phyloP scores from a whole-genome alignment of 1,140 invertebrate genomes.

The Drosophila chauvacae region DNA sequence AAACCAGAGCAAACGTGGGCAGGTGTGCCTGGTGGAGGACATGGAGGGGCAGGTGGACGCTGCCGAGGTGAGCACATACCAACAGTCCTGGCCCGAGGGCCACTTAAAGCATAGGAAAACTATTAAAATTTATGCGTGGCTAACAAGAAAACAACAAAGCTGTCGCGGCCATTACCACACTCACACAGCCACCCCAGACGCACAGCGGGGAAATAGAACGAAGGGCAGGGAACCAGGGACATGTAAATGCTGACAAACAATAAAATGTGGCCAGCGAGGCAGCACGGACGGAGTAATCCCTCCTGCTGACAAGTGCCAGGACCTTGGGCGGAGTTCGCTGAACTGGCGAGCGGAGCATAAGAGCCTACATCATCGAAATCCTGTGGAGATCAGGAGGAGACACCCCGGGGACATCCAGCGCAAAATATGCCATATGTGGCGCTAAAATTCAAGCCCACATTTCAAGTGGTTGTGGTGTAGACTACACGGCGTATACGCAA shows the following conservation, averaged over 20 bases:
- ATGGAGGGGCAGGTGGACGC: not conserved
- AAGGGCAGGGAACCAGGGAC: conserved; percentile 28
- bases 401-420: conserved; percentile 12
- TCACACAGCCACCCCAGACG: not conserved
- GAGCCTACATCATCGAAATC: conserved; percentile 33
- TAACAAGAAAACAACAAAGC: conserved; percentile 30
- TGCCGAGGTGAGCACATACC: conserved; percentile 17
- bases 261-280: conserved; percentile 53
- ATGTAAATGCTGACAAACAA: conserved; percentile 75
- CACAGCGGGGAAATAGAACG: conserved; percentile 4
- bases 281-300: conserved; percentile 54
- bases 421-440: conserved; percentile 22
- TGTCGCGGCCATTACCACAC: conserved; percentile 44
- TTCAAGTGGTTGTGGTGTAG: conserved; percentile 12
- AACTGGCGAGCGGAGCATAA: conserved; percentile 33
- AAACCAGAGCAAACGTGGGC: conserved; percentile 29
- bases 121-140: conserved; percentile 78
- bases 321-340: conserved; percentile 36
- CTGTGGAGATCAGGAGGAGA: conserved; percentile 24
- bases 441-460: conserved; percentile 20
- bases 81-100: conserved; percentile 27
- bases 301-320: conserved; percentile 57
- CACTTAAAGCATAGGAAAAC: conserved; percentile 71
- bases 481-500: conserved; percentile 12
- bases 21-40: not conserved